A percentile compares a stretch with the other conserved stretches of the same genome.
These are phyloP conservation scores for Elmis aenea DNA, from an alignment of 2,888 invertebrate genomes.

Conservation along the genomic window DNA sequence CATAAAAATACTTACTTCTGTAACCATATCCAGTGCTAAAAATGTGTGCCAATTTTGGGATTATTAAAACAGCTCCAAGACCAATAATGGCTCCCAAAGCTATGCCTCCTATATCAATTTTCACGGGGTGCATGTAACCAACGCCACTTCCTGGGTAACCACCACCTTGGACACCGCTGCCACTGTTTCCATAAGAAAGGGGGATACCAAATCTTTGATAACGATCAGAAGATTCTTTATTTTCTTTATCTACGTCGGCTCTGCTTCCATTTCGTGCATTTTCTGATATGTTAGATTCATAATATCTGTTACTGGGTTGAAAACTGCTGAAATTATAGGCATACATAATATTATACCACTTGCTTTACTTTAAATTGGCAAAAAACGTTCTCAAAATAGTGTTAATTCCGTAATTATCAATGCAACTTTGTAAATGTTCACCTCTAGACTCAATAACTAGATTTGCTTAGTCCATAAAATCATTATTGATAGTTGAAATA, in stretches of 20 bases:
- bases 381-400: too few species aligned
- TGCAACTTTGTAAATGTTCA: too few species aligned
- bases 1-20: slow-evolving; percentile 57
- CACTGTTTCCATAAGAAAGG: slow-evolving; percentile 52
- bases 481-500: too few species aligned
- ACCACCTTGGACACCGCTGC: slow-evolving; percentile 25
- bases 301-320: slow-evolving; percentile 47
- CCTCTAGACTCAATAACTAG: too few species aligned
- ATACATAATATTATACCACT: background rate
- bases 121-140: slow-evolving; percentile 66
- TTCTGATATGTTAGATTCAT: slow-evolving; percentile 34
- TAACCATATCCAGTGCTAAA: slow-evolving; percentile 66
- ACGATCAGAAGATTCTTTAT: slow-evolving; percentile 36
- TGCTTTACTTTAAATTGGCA: background rate
- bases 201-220: slow-evolving; percentile 51
- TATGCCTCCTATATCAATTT: slow-evolving; percentile 77
- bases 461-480: too few species aligned
- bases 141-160: slow-evolving; percentile 46
- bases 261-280: slow-evolving; percentile 20
- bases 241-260: slow-evolving; percentile 29
- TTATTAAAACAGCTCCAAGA: slow-evolving; percentile 71
- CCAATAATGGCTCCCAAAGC: slow-evolving; percentile 76
- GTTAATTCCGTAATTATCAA: too few species aligned
- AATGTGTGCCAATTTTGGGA: slow-evolving; percentile 72
- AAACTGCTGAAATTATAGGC: slow-evolving; percentile 38